Evolutionary conservation across 2,113 vertebrate species (phyloP).

Genomic region (Ptyas mucosa): DNA sequence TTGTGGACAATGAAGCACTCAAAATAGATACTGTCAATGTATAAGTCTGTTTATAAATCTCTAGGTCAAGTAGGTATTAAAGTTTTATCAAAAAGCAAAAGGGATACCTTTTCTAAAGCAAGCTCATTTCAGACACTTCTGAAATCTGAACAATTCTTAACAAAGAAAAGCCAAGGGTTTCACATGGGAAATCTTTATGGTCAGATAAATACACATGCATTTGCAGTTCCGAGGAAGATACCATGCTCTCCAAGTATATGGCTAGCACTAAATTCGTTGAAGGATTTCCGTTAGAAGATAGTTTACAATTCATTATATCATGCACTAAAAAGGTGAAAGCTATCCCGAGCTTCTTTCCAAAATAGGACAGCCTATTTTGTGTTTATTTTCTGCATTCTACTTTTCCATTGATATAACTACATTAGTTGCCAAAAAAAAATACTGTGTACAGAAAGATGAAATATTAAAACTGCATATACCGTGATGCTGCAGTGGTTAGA

Average conservation of each 20-base stretch:
- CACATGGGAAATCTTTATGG: not conserved
- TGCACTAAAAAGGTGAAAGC: not conserved
- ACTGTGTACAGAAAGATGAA: not conserved
- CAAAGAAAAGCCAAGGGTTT: not conserved
- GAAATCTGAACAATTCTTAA: not conserved
- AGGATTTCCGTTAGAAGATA: not conserved
- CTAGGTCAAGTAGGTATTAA: not conserved
- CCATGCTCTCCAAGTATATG: not conserved
- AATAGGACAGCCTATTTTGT: not conserved
- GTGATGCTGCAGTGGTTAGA: too few relatives aligned
- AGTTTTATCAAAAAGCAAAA: not conserved
- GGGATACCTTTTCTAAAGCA: not conserved
- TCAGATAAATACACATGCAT: not conserved
- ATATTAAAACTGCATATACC: not conserved
- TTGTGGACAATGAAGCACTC: not conserved
- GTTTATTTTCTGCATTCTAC: not conserved
- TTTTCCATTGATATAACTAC: not conserved
- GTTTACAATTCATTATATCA: not conserved
- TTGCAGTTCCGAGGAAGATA: not conserved
- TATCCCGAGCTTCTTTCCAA: not conserved
- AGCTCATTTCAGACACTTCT: not conserved
- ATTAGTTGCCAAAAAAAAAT: not conserved
- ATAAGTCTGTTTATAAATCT: not conserved
- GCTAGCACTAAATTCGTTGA: not conserved
- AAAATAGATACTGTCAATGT: not conserved